Evolutionary conservation across 1,140 invertebrate genomes (phyloP), one percentile per base, ranked within the genome.

Genomic region (Elymnias hypermnestra): DNA sequence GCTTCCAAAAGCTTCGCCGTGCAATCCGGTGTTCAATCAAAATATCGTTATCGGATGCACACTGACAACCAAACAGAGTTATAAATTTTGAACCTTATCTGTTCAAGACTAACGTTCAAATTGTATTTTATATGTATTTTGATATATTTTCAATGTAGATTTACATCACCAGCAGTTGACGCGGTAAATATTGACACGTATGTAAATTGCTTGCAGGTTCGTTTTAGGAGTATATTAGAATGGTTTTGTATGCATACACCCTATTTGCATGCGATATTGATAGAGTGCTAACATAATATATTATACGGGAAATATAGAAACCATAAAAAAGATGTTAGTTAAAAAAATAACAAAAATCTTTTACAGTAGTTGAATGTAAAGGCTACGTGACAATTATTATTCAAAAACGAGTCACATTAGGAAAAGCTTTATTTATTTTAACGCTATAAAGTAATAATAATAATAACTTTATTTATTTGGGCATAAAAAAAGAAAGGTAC

Each of bases 131-230:
- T 14, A 19, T 21, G 5, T n/a, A 33, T 33, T 33, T 15, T 9
- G 10, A 13, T 9, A 12, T 33, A 33, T 13, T 13, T 13, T 13
- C 10, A 13, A 9, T 13, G 10, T 33, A 6, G 12, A 15, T 33
- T 33, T 15, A 33, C 15, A n/a, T 23, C 41, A 35, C 35, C 13
- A 28, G 38, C 8, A 48, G 29, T 31, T 43, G 48, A 33, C 21
- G 43, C 41, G 46, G 52, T 49, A 59, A 63, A 63, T 53, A 58
- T 63, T 63, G 55, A 47, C 51, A 38, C 48, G 21, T 53, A 47
- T 33, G 45, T 40, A 63, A 63, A 63, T 63, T 63, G 56, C 59
- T 58, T 57, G 42, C 56, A 52, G 46, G 31, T 31, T 22, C 15
- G 9, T 7, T 42, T n/a, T 10, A 39, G 37, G 15, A 7, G 6